Evolutionary conservation across 2,113 vertebrate species (phyloP), one percentile per base, ranked within the genome.

Genomic region (Cyphomyrus discorhynchus): DNA sequence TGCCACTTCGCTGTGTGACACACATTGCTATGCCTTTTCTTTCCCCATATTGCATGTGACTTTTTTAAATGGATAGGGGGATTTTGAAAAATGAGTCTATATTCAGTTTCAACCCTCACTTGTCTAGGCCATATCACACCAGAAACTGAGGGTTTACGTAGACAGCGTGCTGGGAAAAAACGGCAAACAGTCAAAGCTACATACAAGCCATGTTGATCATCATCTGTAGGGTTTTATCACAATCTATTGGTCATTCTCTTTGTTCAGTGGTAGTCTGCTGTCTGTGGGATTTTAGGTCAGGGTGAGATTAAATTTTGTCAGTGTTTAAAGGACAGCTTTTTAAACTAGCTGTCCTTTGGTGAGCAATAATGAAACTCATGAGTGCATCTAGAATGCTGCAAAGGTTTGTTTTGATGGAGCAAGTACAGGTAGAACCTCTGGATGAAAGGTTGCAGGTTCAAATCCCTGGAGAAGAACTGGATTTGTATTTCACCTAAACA

Each of bases 341-440:
- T 74, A 19, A 74, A 74, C 24, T 8, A 42, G 87, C 42, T n/a
- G 56, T 42, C 42, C 45, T 17, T 24, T 47, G 58, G 42, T 74
- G 42, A 27, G 62, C 10, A 56, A 74, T 74, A 58, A 39, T 27
- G n/a, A 45, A 47, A 27, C 87, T 70, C n/a, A 74, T 66, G 46
- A 49, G 47, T 62, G 45, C 42, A 49, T 49, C 42, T 6, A 70
- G 24, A 46, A 31, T 19, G 50, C 45, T 53, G 49, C 19, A 62
- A 91, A 47, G 91, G 91, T 88, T 90, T 84, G 80, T 47, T 84
- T 84, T 84, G 90, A 42, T 90, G 46, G n/a, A 53, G 85, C 27
- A 19, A 31, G 24, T 53, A 35, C 6, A 31, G 47, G 6, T 19
- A 35, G 50, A 49, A 31, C 27, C 21, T 87, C 45, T 52, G 85